A percentile compares a stretch with the other conserved stretches of the same genome.
Evolutionary conservation across 64 coral and sea anemone species (phyloP).

Genomic region (Stichodactyla mertensii): DNA sequence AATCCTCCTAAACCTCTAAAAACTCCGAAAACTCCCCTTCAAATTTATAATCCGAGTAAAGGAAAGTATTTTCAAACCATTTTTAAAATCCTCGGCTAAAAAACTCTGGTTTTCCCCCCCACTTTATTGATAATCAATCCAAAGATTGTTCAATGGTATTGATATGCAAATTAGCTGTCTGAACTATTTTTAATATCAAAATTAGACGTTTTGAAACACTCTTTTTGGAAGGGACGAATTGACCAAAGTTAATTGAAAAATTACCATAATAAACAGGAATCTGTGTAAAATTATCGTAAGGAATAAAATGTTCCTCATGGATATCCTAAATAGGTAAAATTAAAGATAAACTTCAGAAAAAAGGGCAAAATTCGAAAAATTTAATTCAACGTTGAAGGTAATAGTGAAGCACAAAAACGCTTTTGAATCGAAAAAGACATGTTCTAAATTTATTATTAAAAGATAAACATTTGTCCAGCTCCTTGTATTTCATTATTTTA

Average conservation of each 20-base stretch:
- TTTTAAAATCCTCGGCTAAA: not conserved
- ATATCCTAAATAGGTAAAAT: not conserved
- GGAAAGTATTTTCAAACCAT: not conserved
- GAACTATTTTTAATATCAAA: not conserved
- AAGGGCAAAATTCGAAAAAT: not conserved
- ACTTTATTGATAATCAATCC: not conserved
- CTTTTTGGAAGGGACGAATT: not conserved
- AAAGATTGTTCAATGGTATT: not conserved
- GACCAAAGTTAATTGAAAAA: not conserved
- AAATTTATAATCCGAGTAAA: not conserved
- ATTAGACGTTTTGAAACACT: constrained; percentile 3
- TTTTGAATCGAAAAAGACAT: not conserved
- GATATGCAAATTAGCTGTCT: constrained; percentile 15
- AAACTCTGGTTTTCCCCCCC: not conserved
- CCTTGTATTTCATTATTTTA: not conserved
- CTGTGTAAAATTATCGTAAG: not conserved
- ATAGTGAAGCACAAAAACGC: not conserved
- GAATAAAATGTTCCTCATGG: not conserved
- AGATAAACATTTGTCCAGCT: not conserved
- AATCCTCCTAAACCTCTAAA: not conserved
- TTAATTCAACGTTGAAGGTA: not conserved
- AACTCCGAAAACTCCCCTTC: not conserved
- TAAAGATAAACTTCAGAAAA: not conserved
- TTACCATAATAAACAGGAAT: not conserved
- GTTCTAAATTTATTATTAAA: not conserved